Evolutionary conservation across 2,888 invertebrate genomes (phyloP).

Genomic region (Microctonus hyperodae): DNA sequence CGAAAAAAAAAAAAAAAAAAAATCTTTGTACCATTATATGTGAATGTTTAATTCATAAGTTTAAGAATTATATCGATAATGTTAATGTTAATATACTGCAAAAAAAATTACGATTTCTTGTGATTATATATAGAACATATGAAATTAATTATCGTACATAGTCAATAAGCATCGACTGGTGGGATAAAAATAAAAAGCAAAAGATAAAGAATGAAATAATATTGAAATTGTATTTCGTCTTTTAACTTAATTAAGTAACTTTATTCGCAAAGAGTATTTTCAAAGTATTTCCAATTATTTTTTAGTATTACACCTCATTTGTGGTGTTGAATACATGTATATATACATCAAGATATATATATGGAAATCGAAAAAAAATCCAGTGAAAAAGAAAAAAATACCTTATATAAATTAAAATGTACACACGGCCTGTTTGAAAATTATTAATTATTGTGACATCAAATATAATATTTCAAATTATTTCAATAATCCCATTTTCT

Average conservation of each 20-base stretch:
- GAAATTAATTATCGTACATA: slow-evolving; percentile 41
- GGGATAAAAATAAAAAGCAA: slow-evolving; percentile 31
- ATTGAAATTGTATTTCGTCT: slow-evolving; percentile 31
- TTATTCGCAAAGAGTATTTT: slow-evolving; percentile 62
- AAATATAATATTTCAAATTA: slow-evolving; percentile 1
- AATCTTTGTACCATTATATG: slow-evolving; percentile 50
- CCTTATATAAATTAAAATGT: slow-evolving; percentile 44
- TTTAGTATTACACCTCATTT: slow-evolving; percentile 59
- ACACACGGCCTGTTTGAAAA: slow-evolving; percentile 49
- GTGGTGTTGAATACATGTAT: slow-evolving; percentile 44
- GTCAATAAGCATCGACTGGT: slow-evolving; percentile 41
- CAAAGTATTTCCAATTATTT: slow-evolving; percentile 63
- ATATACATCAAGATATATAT: slow-evolving; percentile 43
- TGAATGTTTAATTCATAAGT: slow-evolving; percentile 51
- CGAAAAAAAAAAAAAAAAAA: slow-evolving; percentile 33
- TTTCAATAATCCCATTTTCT: not conserved
- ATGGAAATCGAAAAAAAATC: slow-evolving; percentile 15
- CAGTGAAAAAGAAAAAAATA: slow-evolving; percentile 21
- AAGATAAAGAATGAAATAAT: slow-evolving; percentile 31
- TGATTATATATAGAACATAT: slow-evolving; percentile 40
- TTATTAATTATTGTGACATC: slow-evolving; percentile 56
- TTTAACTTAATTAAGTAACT: slow-evolving; percentile 44
- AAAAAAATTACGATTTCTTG: slow-evolving; percentile 35
- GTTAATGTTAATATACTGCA: slow-evolving; percentile 38
- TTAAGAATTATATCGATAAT: slow-evolving; percentile 49